These are phyloP conservation scores for Tichodroma muraria DNA, from an alignment of 2,113 vertebrate genomes.

Conservation along the genomic window DNA sequence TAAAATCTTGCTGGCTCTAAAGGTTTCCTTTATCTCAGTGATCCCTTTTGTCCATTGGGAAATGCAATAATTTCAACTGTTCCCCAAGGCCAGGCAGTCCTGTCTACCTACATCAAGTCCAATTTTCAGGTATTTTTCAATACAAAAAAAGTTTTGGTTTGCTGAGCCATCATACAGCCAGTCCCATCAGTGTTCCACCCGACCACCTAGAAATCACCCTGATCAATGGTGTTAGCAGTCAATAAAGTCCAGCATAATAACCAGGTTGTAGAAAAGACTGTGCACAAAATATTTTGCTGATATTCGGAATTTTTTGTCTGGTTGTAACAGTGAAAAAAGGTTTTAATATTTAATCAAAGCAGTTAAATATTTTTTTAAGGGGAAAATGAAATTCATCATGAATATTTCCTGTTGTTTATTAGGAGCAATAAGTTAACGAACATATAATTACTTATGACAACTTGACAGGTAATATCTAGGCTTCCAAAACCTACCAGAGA, in stretches of 20 bases:
- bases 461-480: neutral
- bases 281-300: neutral
- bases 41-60: neutral
- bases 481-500: neutral
- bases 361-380: neutral
- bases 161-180: neutral
- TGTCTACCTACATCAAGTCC: neutral
- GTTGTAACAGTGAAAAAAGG: neutral
- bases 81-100: neutral
- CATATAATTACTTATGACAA: neutral
- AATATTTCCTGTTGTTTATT: constrained; percentile 24
- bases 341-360: constrained; percentile 37
- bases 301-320: neutral
- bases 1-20: neutral
- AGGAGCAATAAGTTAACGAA: constrained; percentile 11
- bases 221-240: neutral
- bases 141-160: neutral
- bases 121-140: neutral
- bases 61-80: neutral
- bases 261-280: neutral
- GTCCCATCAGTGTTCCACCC: neutral
- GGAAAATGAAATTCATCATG: neutral
- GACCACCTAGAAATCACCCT: neutral
- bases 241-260: neutral
- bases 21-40: neutral